phyloP scores from a whole-genome alignment of 2,113 vertebrate species.

The Silurus meridionalis region DNA sequence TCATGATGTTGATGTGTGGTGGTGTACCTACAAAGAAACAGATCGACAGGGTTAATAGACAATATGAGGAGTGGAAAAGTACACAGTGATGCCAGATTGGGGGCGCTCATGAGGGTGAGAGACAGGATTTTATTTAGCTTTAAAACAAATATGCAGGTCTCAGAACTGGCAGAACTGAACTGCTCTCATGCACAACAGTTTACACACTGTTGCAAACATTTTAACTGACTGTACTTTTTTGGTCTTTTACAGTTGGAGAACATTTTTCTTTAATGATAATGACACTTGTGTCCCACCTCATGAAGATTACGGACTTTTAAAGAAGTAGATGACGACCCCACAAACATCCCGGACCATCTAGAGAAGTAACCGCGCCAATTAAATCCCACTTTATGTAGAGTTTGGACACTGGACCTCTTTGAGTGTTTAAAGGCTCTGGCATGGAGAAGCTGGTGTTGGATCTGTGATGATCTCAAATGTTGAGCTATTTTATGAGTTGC shows the following conservation, averaged over 20 bases:
- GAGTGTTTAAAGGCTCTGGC: no score
- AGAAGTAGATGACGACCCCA: background rate
- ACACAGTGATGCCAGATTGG: background rate
- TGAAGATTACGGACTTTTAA: background rate
- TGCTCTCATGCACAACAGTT: no score
- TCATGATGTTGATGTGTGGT: slow-evolving; percentile 84
- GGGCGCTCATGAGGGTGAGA: background rate
- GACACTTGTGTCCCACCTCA: no score
- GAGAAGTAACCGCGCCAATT: no score
- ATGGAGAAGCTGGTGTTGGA: no score
- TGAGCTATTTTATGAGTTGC: no score
- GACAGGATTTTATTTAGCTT: background rate
- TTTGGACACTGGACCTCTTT: no score
- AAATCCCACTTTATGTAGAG: no score
- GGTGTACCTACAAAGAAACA: slow-evolving; percentile 60
- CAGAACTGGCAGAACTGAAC: background rate
- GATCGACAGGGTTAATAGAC: background rate
- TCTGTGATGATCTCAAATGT: no score
- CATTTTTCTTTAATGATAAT: background rate
- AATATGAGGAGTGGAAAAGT: background rate
- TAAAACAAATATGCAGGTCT: background rate
- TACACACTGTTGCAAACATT: background rate
- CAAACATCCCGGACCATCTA: no score
- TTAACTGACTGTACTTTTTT: background rate
- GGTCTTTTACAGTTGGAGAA: background rate